These are phyloP conservation scores for Anarrhichthys ocellatus DNA, from an alignment of 2,113 vertebrate genomes.

Conservation along the genomic window DNA sequence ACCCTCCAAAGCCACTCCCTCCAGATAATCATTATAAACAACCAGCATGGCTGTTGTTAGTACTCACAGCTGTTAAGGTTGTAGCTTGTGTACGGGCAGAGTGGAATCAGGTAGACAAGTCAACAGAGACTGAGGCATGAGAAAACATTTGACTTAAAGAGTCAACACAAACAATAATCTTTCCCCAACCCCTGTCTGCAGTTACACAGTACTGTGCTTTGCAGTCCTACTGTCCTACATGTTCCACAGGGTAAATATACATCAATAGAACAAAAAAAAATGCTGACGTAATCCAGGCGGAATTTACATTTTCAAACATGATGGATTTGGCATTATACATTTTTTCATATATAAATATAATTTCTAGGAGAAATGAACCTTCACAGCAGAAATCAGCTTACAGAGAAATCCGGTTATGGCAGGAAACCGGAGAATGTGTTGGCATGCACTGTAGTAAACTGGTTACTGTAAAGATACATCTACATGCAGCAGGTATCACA, in stretches of 20 bases:
- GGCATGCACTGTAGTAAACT: not conserved
- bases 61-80: not conserved
- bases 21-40: not conserved
- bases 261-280: too few relatives aligned
- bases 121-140: not conserved
- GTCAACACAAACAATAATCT: not conserved
- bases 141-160: not conserved
- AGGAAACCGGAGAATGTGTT: not conserved
- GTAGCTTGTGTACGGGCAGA: not conserved
- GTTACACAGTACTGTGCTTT: not conserved
- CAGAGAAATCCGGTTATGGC: not conserved
- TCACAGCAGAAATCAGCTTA: not conserved
- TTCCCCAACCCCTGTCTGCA: not conserved
- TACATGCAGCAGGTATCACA: not conserved
- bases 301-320: not conserved
- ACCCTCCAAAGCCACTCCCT: not conserved
- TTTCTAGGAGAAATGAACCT: too few relatives aligned
- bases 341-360: too few relatives aligned
- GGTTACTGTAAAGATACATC: not conserved
- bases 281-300: not conserved
- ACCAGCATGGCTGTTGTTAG: not conserved
- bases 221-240: too few relatives aligned
- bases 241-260: too few relatives aligned
- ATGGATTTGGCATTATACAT: too few relatives aligned
- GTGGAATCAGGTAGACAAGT: not conserved